Base-by-base conservation (phyloP, 2,888 invertebrate genomes). In the Lithophane leautieri region DNA sequence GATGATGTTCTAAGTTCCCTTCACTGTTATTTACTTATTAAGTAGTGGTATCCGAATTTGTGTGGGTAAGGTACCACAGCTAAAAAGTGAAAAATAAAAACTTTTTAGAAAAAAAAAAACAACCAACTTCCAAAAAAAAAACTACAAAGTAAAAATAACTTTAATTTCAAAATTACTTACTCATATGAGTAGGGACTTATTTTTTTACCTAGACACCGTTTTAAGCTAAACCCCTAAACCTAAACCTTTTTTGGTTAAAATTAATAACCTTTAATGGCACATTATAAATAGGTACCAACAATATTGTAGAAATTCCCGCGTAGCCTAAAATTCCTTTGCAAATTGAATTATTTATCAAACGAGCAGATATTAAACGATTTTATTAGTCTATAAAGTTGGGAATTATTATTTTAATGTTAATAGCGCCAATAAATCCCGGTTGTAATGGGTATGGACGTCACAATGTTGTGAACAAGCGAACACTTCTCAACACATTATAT, bases 401-500 rank as follows among this genome's bases (percentile, higher is more conserved):
- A 93, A 95, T 94, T 94, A 95, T 95, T 94, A 95, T 95, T 94
- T 93, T 91, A 94, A 93, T 94, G 95, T 94, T 95, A 93, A 95
- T 95, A 91, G 94, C 93, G 76, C 78, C 94, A 88, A 95, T 95
- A 95, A 95, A 95, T 95, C 90, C 86, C 66, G 89, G 89, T 90
- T 86, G 89, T 92, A 89, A 93, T 90, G 87, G 89, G 89, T 86
- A 88, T 83, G 88, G 90, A 77, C 90, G 91, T 91, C 91, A 94
- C 92, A 91, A 88, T 94, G 93, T 92, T 88, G 89, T 83, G 85
- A 79, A 83, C 79, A 78, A 76, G 63, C 62, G 61, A 75, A 71
- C 65, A 63, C 62, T 71, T 56, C 28, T 52, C 54, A 56, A 73
- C 60, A 68, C 34, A 58, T 69, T 54, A 76, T 58, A 34, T 61